Percentiles rank a stretch among this genome's conserved stretches.
phyloP scores from a whole-genome alignment of 1,140 invertebrate genomes.

The Arctopsyche grandis region DNA sequence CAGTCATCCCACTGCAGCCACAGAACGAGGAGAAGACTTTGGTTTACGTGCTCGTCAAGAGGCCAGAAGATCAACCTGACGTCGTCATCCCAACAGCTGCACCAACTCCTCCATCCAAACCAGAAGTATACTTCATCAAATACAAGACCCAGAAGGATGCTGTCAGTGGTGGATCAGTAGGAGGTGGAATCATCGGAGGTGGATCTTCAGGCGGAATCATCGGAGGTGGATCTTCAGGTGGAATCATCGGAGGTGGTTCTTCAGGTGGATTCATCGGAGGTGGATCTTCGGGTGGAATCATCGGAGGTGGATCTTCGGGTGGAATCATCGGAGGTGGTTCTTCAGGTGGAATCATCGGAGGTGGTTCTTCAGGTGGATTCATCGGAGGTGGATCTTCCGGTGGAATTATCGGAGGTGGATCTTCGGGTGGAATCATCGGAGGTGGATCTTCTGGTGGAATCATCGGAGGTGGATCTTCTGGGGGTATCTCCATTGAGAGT shows the following conservation, averaged over 20 bases:
- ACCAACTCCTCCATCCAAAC: conserved; percentile 76
- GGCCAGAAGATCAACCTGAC: conserved; percentile 76
- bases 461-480: no score
- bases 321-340: conserved; percentile 32
- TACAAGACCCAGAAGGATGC: conserved; percentile 68
- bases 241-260: conserved; percentile 20
- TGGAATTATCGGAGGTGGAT: conserved; percentile 47
- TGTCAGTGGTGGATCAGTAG: conserved; percentile 54
- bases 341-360: conserved; percentile 45
- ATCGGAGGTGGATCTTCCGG: conserved; percentile 57
- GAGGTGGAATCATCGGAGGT: conserved; percentile 46
- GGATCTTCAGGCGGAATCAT: conserved; percentile 32
- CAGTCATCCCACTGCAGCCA: conserved; percentile 72
- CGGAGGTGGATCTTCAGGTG: conserved; percentile 19
- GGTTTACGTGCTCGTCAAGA: conserved; percentile 82
- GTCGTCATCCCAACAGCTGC: conserved; percentile 73
- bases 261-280: conserved; percentile 4
- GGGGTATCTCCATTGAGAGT: neutral
- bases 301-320: conserved; percentile 52
- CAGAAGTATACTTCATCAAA: conserved; percentile 76
- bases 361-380: conserved; percentile 48
- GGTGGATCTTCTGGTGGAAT: conserved; percentile 52
- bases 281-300: conserved; percentile 51
- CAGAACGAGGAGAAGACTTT: conserved; percentile 82
- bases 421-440: conserved; percentile 52